These are phyloP conservation scores for Brachypteracias leptosomus DNA, from an alignment of 2,113 vertebrate genomes.

Conservation along the genomic window DNA sequence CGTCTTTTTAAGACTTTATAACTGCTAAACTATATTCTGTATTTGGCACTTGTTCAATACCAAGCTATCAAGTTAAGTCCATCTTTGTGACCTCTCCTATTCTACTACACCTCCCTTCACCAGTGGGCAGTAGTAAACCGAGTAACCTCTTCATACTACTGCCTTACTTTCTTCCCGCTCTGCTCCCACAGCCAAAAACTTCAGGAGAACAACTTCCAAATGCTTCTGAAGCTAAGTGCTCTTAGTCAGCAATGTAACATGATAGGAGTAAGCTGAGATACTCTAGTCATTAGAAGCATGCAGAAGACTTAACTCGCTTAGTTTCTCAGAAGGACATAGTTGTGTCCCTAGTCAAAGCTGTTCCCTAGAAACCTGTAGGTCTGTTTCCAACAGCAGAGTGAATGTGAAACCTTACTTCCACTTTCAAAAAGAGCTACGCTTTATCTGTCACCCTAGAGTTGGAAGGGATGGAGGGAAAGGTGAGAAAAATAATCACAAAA, in stretches of 20 bases:
- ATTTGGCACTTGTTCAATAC: not conserved
- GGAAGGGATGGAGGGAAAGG: not conserved
- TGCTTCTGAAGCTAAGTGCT: not conserved
- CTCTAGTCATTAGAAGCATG: not conserved
- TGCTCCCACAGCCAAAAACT: not conserved
- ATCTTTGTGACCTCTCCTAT: not conserved
- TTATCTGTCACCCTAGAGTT: fast-evolving
- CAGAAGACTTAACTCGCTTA: not conserved
- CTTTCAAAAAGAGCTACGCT: not conserved
- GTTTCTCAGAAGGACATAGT: fast-evolving
- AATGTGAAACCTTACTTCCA: not conserved
- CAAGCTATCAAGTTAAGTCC: not conserved
- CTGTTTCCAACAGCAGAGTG: not conserved
- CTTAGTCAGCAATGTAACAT: not conserved
- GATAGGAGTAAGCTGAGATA: not conserved
- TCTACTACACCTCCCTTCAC: not conserved
- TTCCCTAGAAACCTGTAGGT: not conserved
- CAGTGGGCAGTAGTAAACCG: not conserved
- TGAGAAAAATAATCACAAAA: not conserved
- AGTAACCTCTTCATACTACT: not conserved
- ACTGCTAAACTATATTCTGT: not conserved
- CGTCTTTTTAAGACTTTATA: not conserved
- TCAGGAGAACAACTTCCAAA: not conserved
- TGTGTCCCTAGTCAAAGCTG: not conserved
- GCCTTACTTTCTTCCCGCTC: not conserved